Base-by-base conservation (phyloP, 2,888 invertebrate genomes). In the Sympetrum striolatum region DNA sequence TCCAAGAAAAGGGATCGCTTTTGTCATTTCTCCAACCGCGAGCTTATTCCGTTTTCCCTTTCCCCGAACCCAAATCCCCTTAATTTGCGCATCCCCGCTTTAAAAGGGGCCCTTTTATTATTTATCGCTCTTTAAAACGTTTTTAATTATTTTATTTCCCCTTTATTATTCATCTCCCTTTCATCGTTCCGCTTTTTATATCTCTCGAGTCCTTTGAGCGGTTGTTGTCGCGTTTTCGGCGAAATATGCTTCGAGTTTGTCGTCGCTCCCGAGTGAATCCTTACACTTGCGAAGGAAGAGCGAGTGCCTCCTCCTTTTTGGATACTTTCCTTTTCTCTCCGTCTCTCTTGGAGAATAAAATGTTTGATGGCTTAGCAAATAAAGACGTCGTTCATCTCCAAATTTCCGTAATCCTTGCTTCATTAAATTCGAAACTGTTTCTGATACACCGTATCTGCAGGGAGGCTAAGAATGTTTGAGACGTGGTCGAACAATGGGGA, bases 391-490 rank as follows among this genome's bases (percentile, higher is more conserved):
- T 86, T 86, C 60, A 86, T 64, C 31, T 73, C 31, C 73, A n/a
- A 82, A 82, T 53, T 22, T 58, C 58, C 25, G 5, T 44, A 35
- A 31, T 58, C 18, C 58, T 37, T 37, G 37, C 86, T 86, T 86
- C 58, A 86, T 86, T 86, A 86, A 86, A 60, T 86, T 86, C 37
- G 86, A 37, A 60, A 60, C 35, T 60, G 35, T 86, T 53, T 53
- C 53, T 82, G 81, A 53, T 53, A 44, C 44, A 10, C 44, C 44
- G 44, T 44, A 53, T 53, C 53, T 53, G 18, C 53, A 44, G 0
- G 44, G 10, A 44, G 44, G 10, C 44, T 6, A 44, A 10, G 44
- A 44, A 44, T 44, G 6, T 44, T 44, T 44, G 44, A 44, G 44
- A 1, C 18, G 53, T 53, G 2, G 18, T 18, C 1, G 53, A 53